Percentiles rank a stretch among this genome's conserved stretches.
phyloP scores from a whole-genome alignment of 2,113 vertebrate species.

The Oplegnathus fasciatus region DNA sequence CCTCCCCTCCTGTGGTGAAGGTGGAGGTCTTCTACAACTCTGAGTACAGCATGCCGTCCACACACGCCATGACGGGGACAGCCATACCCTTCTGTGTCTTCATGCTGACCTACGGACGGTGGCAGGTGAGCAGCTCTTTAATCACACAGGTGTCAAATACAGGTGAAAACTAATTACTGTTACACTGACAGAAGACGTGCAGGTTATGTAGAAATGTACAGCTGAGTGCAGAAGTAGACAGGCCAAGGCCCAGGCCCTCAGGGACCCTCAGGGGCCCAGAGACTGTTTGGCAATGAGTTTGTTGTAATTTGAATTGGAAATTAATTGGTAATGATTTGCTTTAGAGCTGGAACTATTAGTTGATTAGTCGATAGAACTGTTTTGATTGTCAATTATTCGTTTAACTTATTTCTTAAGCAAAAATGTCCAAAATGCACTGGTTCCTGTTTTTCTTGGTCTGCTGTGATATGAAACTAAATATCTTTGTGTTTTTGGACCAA shows the following conservation, averaged over 20 bases:
- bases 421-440: background rate
- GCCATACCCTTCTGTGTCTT: conserved; percentile 93
- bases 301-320: background rate
- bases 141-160: background rate
- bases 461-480: background rate
- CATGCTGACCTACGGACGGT: conserved; percentile 93
- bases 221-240: background rate
- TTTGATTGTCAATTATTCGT: background rate
- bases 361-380: background rate
- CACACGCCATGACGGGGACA: conserved; percentile 98
- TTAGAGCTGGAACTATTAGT: background rate
- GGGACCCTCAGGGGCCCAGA: too few relatives aligned
- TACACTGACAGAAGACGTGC: background rate
- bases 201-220: background rate
- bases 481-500: background rate
- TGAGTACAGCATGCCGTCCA: conserved; percentile 99
- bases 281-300: background rate
- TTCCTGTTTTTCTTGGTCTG: background rate
- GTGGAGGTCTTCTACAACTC: conserved; percentile 98
- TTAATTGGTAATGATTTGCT: too few relatives aligned
- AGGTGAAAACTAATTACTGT: background rate
- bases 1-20: conserved; percentile 96
- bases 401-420: too few relatives aligned
- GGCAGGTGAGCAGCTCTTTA: conserved; percentile 88
- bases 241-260: too few relatives aligned